These are phyloP conservation scores for Sebastes vulpes DNA, from an alignment of 2,797 vertebrate species.

Conservation along the genomic window DNA sequence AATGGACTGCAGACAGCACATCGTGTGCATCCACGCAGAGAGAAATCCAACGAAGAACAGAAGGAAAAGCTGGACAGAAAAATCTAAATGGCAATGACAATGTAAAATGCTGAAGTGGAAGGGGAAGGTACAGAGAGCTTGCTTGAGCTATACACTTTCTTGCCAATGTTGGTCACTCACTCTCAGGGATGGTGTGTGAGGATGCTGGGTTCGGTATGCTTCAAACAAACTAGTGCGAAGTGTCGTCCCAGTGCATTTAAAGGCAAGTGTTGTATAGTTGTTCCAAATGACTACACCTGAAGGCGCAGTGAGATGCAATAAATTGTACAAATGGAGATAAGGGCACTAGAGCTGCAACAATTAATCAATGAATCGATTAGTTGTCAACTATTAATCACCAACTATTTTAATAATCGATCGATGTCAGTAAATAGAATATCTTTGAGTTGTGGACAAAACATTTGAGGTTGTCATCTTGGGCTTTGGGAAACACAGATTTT, in stretches of 20 bases:
- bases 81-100: conserved; percentile 28
- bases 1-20: conserved; percentile 48
- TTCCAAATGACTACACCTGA: not conserved
- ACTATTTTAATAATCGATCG: not conserved
- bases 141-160: not conserved
- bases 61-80: conserved; percentile 22
- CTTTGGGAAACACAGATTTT: no score
- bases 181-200: not conserved
- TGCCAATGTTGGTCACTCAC: not conserved
- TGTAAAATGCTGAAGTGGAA: conserved; percentile 40
- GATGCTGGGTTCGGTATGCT: not conserved
- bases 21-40: conserved; percentile 51
- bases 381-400: not conserved
- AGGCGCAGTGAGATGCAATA: not conserved
- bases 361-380: not conserved
- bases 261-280: not conserved
- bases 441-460: no score
- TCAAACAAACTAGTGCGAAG: not conserved
- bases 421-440: no score
- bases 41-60: conserved; percentile 39
- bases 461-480: no score
- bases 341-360: not conserved
- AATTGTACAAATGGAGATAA: not conserved
- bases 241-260: not conserved
- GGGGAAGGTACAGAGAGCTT: conserved; percentile 4